phyloP scores from a whole-genome alignment of 53 echinoderm and acorn worm species.

The Echinarachnius parma region DNA sequence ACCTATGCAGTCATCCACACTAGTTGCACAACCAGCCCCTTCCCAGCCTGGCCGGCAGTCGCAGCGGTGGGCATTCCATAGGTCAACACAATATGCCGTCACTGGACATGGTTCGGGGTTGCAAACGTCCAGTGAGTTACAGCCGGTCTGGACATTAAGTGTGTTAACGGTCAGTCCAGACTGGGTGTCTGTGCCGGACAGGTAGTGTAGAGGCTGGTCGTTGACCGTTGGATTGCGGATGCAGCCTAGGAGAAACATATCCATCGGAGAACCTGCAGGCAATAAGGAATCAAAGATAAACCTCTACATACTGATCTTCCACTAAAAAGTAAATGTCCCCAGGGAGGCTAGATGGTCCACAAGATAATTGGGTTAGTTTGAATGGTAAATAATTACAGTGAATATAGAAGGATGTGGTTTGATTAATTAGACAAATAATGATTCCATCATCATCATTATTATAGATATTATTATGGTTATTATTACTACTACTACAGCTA shows the following conservation, averaged over 20 bases:
- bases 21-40: slow-evolving; percentile 56
- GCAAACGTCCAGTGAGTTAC: slow-evolving; percentile 71
- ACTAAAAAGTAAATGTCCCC: too few species aligned
- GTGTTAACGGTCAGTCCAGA: slow-evolving; percentile 60
- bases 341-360: too few species aligned
- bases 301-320: too few species aligned
- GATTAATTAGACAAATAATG: too few species aligned
- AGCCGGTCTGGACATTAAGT: slow-evolving; percentile 63
- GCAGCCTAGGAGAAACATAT: slow-evolving; percentile 69
- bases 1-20: slow-evolving; percentile 94
- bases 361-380: too few species aligned
- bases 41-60: slow-evolving; percentile 88
- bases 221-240: slow-evolving; percentile 73
- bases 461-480: too few species aligned
- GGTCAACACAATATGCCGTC: slow-evolving; percentile 78
- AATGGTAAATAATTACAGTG: too few species aligned
- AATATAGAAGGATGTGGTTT: too few species aligned
- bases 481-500: too few species aligned
- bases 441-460: too few species aligned
- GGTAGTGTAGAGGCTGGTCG: slow-evolving; percentile 70
- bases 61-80: slow-evolving; percentile 76
- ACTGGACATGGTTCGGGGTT: slow-evolving; percentile 67
- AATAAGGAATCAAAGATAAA: neutral
- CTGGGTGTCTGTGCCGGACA: slow-evolving; percentile 51
- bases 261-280: slow-evolving; percentile 23